Evolutionary conservation across 1,140 invertebrate species (phyloP), one percentile per base, ranked within the genome.

Genomic region (Oryzaephilus surinamensis): DNA sequence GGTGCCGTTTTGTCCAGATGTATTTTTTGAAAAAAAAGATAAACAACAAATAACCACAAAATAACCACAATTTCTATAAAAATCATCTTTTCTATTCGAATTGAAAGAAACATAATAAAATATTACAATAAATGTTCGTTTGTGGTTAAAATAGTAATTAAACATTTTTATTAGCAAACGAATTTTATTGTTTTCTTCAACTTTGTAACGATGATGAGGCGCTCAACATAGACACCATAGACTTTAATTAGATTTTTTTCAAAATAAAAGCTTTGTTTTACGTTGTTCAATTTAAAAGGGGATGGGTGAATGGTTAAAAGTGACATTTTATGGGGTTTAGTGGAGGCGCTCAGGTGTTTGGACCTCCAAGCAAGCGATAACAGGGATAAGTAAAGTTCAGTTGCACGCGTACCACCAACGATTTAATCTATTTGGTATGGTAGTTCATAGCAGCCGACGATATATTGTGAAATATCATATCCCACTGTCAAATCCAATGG

Each of bases 401-500:
- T 48, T 51, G 43, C 45, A 52, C 46, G 45, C 28, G 43, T 38
- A 48, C 48, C 52, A n/a, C n/a, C n/a, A n/a, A n/a, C n/a, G n/a
- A n/a, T n/a, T n/a, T 61, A 59, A 58, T 58, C 55, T 55, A 49
- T 34, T 39, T 45, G 47, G 50, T 44, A 54, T n/a, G 46, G 50
- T 45, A 55, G 57, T 55, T 56, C 55, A 58, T 57, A 49, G 55
- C 55, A 47, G 48, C 29, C 42, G 27, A 45, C 50, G 47, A 48
- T 58, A 51, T 61, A 60, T 55, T 38, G 51, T 54, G 49, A 57
- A 57, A 60, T 61, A 61, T 58, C 59, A 58, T 60, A 58, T 58
- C 50, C 52, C 41, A 28, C 47, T 55, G 59, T 60, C 57, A 60
- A 54, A 56, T 43, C 46, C 52, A 60, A 61, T 51, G 59, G 53